Percentiles rank a stretch among this genome's conserved stretches.
phyloP scores from a whole-genome alignment of 2,113 vertebrate species.

The Dryoscopus gambensis region DNA sequence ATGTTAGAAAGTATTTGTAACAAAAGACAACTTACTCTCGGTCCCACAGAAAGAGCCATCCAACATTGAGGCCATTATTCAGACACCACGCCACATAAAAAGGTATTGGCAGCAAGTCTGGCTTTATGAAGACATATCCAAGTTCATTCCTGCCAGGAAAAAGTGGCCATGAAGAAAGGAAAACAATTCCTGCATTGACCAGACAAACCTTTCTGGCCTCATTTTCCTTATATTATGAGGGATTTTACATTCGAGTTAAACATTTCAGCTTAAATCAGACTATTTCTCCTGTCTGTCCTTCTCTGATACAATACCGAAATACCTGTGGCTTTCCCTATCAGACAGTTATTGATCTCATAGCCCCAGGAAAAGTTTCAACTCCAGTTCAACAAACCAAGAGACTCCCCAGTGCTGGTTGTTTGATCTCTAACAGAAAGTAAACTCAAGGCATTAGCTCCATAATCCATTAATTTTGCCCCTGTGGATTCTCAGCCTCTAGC shows the following conservation, averaged over 20 bases:
- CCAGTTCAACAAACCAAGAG: background rate
- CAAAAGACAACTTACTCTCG: slow-evolving; percentile 51
- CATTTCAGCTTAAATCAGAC: background rate
- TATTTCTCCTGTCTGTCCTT: background rate
- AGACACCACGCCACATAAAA: slow-evolving; percentile 54
- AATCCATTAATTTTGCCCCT: background rate
- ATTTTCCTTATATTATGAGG: background rate
- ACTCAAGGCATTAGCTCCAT: background rate
- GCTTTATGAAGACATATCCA: slow-evolving; percentile 43
- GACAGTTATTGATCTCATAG: background rate
- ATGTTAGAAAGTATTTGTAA: background rate
- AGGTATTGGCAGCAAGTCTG: slow-evolving; percentile 29
- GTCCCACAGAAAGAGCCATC: slow-evolving; percentile 71
- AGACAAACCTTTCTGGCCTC: background rate
- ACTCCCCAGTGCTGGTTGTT: background rate
- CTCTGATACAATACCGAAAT: background rate
- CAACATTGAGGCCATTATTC: slow-evolving; percentile 62
- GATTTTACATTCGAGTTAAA: background rate
- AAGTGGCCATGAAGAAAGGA: background rate
- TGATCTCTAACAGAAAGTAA: background rate
- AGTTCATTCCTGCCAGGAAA: slow-evolving; percentile 49
- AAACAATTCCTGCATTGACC: background rate
- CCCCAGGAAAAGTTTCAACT: background rate
- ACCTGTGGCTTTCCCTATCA: background rate
- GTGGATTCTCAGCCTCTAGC: background rate